These are phyloP conservation scores for Phaetusa simplex DNA, from an alignment of 2,113 vertebrate species.

Conservation along the genomic window DNA sequence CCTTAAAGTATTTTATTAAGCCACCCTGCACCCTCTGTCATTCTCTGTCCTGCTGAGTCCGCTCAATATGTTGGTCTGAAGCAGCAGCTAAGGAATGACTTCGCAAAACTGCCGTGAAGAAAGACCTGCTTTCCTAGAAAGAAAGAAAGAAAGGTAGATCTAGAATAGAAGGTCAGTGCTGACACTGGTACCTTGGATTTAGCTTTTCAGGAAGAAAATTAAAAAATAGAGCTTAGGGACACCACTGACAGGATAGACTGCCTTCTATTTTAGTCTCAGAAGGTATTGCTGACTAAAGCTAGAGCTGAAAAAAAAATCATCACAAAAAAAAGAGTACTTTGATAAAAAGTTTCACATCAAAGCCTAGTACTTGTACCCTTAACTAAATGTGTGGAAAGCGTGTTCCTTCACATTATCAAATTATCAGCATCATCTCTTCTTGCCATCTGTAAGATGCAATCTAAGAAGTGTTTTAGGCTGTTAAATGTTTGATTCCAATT, in stretches of 20 bases:
- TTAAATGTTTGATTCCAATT: not conserved
- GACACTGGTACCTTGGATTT: not conserved
- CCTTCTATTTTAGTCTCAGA: not conserved
- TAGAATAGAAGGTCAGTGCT: not conserved
- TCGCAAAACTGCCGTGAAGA: not conserved
- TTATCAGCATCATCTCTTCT: not conserved
- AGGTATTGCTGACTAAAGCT: not conserved
- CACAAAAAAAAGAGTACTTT: not conserved
- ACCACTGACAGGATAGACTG: not conserved
- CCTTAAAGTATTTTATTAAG: not conserved
- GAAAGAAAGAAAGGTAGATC: not conserved
- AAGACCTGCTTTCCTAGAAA: not conserved
- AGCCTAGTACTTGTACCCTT: not conserved
- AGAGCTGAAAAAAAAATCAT: not conserved
- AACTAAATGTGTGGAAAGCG: not conserved
- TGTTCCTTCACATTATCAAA: not conserved
- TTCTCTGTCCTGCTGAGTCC: not conserved
- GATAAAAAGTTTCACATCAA: not conserved
- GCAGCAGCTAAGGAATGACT: not conserved
- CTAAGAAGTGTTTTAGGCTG: not conserved
- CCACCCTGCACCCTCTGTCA: not conserved
- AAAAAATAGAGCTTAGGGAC: not conserved
- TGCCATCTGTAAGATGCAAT: not conserved
- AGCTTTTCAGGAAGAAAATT: not conserved
- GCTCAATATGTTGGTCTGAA: not conserved